Base-by-base conservation (phyloP, 1,140 invertebrate genomes). In the Leucophenga varia region DNA sequence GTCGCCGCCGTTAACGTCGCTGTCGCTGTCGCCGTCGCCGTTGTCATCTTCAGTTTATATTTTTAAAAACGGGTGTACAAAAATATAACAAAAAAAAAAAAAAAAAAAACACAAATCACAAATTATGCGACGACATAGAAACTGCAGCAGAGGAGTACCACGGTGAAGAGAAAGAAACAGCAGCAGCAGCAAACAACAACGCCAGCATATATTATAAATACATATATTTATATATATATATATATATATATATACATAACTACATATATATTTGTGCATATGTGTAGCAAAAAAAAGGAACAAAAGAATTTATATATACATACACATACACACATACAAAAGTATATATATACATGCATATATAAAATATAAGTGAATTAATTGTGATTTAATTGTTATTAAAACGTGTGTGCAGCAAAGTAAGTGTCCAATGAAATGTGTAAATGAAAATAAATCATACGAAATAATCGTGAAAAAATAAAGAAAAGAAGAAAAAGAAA, bases 371-470 rank as follows among this genome's bases (percentile, higher is more conserved):
- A 57, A 50, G 47, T 65, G 61, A 50, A 58, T 43, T 54, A 58
- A 64, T 65, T 65, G 61, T 65, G 61, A 61, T 64, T 64, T 57
- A 55, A 57, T 34, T 34, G 44, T 60, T 59, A 59, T 25, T 10
- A 10, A 25, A n/a, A n/a, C n/a, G n/a, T n/a, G n/a, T n/a, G n/a
- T n/a, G n/a, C n/a, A n/a, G n/a, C n/a, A n/a, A n/a, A n/a, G n/a
- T n/a, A n/a, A n/a, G n/a, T n/a, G n/a, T n/a, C n/a, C n/a, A n/a
- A n/a, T n/a, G n/a, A n/a, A n/a, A n/a, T n/a, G n/a, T n/a, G n/a
- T n/a, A n/a, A n/a, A n/a, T n/a, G n/a, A n/a, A n/a, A n/a, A n/a
- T n/a, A n/a, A n/a, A n/a, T n/a, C n/a, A n/a, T n/a, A n/a, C n/a
- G n/a, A n/a, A n/a, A n/a, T n/a, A n/a, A n/a, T n/a, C n/a, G n/a